These are phyloP conservation scores for Ectemnius cavifrons DNA, from an alignment of 2,888 invertebrate species.

Conservation along the genomic window DNA sequence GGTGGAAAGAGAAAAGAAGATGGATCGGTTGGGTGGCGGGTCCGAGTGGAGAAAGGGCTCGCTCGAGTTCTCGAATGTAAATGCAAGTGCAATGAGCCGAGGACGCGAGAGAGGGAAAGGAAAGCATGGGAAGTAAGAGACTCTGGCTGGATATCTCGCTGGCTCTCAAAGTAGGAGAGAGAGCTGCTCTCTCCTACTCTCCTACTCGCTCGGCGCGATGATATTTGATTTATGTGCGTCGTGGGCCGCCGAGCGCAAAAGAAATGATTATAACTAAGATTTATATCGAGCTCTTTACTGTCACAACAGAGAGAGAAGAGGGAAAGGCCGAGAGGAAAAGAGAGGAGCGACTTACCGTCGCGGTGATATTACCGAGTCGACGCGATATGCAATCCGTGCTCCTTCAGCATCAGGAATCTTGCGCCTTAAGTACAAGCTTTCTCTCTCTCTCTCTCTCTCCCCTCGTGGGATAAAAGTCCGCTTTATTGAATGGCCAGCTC, in stretches of 20 bases:
- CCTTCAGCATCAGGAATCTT: slow-evolving; percentile 34
- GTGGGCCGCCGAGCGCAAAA: slow-evolving; percentile 70
- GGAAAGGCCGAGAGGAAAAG: no score
- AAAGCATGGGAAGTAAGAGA: slow-evolving; percentile 15
- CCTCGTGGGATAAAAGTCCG: slow-evolving; percentile 71
- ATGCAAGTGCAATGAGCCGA: slow-evolving; percentile 57
- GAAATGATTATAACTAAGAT: slow-evolving; percentile 75
- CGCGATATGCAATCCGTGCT: slow-evolving; percentile 26
- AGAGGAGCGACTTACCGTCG: slow-evolving; percentile 60
- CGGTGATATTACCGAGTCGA: slow-evolving; percentile 60
- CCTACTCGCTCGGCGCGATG: slow-evolving; percentile 61
- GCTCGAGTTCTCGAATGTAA: slow-evolving; percentile 45
- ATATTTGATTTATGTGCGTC: slow-evolving; percentile 72
- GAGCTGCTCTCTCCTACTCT: slow-evolving; percentile 16
- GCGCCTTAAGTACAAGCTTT: slow-evolving; percentile 63
- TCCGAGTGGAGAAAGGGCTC: slow-evolving; percentile 1
- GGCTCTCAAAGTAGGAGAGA: slow-evolving; percentile 8
- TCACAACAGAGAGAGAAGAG: slow-evolving; percentile 63
- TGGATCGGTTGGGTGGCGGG: not conserved
- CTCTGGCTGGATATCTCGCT: not conserved
- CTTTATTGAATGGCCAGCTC: slow-evolving; percentile 70
- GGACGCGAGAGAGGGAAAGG: slow-evolving; percentile 22
- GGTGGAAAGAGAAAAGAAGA: slow-evolving; percentile 12
- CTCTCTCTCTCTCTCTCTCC: no score
- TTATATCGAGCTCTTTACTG: slow-evolving; percentile 75